Evolutionary conservation across 53 echinoderm and acorn worm genomes (phyloP).

Genomic region (Echinarachnius parma): DNA sequence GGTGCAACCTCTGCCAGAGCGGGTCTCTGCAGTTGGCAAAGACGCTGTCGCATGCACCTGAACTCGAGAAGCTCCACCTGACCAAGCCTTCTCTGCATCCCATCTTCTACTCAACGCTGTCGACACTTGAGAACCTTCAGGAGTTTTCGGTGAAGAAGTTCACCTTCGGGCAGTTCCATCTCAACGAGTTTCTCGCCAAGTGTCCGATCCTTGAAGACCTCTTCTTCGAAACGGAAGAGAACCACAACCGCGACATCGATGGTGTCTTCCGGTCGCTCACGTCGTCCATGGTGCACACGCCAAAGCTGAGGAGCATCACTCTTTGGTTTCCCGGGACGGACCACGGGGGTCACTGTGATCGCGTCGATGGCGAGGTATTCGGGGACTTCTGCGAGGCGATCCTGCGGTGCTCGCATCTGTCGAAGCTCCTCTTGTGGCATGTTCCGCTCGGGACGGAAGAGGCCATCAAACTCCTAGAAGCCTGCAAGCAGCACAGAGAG

Average conservation of each 20-base stretch:
- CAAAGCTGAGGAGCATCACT: slow-evolving; percentile 24
- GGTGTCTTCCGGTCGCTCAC: slow-evolving; percentile 35
- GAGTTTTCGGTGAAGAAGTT: slow-evolving; percentile 17
- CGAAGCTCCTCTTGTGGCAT: slow-evolving; percentile 36
- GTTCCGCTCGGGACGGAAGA: slow-evolving; percentile 25
- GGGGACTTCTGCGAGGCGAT: slow-evolving; percentile 23
- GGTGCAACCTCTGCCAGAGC: slow-evolving; percentile 6
- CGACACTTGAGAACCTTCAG: background rate
- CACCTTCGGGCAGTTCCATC: slow-evolving; percentile 10
- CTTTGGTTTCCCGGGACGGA: slow-evolving; percentile 28
- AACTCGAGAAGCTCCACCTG: slow-evolving; percentile 34
- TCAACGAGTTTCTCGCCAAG: slow-evolving; percentile 18
- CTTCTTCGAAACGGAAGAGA: slow-evolving; percentile 14
- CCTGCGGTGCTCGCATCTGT: slow-evolving; percentile 10
- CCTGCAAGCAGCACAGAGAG: slow-evolving; percentile 17
- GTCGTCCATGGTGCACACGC: slow-evolving; percentile 13
- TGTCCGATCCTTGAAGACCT: slow-evolving; percentile 34
- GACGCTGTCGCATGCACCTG: slow-evolving; percentile 1
- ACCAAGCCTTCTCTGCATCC: slow-evolving; percentile 15
- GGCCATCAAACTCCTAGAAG: slow-evolving; percentile 15
- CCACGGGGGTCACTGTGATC: background rate
- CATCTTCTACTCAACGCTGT: slow-evolving; percentile 18
- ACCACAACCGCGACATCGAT: slow-evolving; percentile 11
- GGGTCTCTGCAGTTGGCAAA: slow-evolving; percentile 23
- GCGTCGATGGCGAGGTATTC: background rate